phyloP scores from a whole-genome alignment of 1,140 invertebrate genomes.

The Augochlora pura region DNA sequence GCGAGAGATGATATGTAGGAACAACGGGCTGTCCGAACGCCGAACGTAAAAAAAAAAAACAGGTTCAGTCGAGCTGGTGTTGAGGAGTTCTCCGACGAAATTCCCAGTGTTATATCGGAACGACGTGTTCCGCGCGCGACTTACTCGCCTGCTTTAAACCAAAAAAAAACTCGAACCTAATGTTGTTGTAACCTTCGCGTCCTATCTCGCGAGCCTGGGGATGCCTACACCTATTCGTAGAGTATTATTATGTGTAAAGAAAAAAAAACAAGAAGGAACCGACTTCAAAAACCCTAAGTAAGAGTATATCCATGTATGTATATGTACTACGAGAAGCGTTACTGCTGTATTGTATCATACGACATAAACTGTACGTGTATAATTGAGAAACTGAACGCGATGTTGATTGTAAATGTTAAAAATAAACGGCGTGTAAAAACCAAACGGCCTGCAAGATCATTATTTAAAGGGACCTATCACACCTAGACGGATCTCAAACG shows the following conservation, averaged over 20 bases:
- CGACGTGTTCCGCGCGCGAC: background rate
- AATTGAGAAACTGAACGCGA: conserved; percentile 75
- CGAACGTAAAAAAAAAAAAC: conserved; percentile 18
- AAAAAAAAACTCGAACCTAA: conserved; percentile 48
- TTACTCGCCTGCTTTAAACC: conserved; percentile 48
- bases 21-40: conserved; percentile 41
- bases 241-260: conserved; percentile 57
- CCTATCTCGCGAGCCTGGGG: conserved; percentile 50
- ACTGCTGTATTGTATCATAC: conserved; percentile 72
- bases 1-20: background rate
- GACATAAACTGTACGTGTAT: conserved; percentile 76
- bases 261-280: conserved; percentile 12
- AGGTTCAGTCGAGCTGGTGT: background rate
- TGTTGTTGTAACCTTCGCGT: conserved; percentile 41
- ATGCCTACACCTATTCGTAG: conserved; percentile 56
- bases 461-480: no score
- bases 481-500: no score
- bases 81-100: conserved; percentile 2
- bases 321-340: conserved; percentile 71
- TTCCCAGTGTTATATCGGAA: background rate
- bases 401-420: conserved; percentile 80
- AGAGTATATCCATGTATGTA: conserved; percentile 66
- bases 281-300: conserved; percentile 6
- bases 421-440: conserved; percentile 79
- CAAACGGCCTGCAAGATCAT: background rate